These are phyloP conservation scores for Euwallacea fornicatus DNA, from an alignment of 1,140 invertebrate genomes.

Conservation along the genomic window DNA sequence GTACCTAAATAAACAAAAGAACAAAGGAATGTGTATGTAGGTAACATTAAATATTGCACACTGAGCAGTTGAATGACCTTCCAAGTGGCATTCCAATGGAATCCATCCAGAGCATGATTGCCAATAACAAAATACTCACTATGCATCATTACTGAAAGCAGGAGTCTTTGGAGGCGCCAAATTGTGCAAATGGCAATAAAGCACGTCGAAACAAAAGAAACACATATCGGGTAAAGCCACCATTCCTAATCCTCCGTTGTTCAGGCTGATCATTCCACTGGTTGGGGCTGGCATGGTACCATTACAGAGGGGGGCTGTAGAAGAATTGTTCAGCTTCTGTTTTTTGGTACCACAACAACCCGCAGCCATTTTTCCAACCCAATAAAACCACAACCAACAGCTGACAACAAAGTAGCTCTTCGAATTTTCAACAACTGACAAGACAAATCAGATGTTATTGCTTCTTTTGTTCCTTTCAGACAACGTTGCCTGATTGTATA, in stretches of 20 bases:
- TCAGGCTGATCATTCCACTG: conserved; percentile 47
- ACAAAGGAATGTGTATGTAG: conserved; percentile 21
- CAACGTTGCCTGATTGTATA: too few relatives aligned
- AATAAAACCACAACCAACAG: conserved; percentile 38
- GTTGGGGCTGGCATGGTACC: conserved; percentile 50
- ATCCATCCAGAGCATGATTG: too few relatives aligned
- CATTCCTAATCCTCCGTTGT: conserved; percentile 57
- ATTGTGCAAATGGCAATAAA: conserved; percentile 91
- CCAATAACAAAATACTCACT: conserved; percentile 69
- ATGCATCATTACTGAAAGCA: conserved; percentile 91
- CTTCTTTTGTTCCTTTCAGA: too few relatives aligned
- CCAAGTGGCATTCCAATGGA: neutral
- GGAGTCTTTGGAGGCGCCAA: conserved; percentile 86
- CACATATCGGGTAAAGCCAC: conserved; percentile 94
- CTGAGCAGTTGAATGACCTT: conserved; percentile 44
- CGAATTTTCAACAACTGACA: too few relatives aligned
- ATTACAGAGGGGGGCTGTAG: conserved; percentile 57
- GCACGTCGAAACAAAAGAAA: conserved; percentile 97
- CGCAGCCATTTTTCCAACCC: conserved; percentile 68
- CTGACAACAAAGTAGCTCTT: conserved; percentile 6
- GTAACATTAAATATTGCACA: neutral
- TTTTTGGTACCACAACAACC: conserved; percentile 87
- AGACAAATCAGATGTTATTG: too few relatives aligned
- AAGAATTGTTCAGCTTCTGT: conserved; percentile 81
- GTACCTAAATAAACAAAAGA: conserved; percentile 21